phyloP scores from a whole-genome alignment of 92 coral and sea anemone species.

The Pocillopora grandis region DNA sequence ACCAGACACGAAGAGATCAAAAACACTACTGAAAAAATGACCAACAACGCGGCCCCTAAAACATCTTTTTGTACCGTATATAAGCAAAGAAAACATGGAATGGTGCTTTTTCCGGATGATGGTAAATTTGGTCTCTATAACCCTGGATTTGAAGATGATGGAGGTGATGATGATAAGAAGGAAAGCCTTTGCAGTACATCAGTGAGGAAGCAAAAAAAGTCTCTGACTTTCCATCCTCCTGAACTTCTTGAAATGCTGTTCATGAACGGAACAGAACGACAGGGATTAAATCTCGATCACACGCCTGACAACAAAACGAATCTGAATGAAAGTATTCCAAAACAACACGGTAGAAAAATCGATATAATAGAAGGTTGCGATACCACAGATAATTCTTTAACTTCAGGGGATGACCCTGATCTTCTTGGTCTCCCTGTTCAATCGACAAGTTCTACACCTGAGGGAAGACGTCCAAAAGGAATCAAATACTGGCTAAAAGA shows the following conservation, averaged over 20 bases:
- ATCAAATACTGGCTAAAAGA: slow-evolving; percentile 9
- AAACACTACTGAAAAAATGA: not conserved
- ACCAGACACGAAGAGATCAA: not conserved
- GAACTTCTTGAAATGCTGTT: not conserved
- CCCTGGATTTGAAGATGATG: not conserved
- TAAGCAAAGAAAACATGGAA: no score
- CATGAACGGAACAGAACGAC: no score
- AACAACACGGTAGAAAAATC: no score
- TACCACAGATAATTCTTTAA: no score
- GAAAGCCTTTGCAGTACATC: not conserved
- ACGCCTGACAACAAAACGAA: no score
- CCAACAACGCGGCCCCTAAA: no score
- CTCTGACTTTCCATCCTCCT: not conserved
- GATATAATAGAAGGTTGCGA: no score
- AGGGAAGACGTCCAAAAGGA: not conserved
- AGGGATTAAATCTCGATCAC: no score
- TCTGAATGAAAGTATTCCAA: no score
- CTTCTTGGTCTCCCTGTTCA: not conserved
- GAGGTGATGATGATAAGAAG: not conserved
- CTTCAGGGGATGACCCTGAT: not conserved
- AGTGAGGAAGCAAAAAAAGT: not conserved
- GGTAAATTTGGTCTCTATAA: no score
- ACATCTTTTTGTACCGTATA: no score
- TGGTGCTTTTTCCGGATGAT: no score
- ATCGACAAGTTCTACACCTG: not conserved